A percentile compares a stretch with the other conserved stretches of the same genome.
These are phyloP conservation scores for Chromoteleia sp. DNA, from an alignment of 2,888 invertebrate genomes.

Conservation along the genomic window DNA sequence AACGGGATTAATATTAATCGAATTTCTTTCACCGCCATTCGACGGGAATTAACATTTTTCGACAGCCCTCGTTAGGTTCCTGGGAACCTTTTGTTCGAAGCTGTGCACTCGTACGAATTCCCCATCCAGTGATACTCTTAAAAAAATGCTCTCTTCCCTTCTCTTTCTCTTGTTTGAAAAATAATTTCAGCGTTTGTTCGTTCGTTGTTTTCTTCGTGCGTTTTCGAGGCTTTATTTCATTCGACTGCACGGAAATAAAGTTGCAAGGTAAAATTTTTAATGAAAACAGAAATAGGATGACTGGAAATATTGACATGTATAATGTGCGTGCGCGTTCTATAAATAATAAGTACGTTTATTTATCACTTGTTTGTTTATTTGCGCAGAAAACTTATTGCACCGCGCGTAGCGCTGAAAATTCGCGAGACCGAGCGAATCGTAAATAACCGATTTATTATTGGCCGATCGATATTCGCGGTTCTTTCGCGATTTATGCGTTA, in stretches of 20 bases:
- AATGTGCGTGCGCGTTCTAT: conserved; percentile 27
- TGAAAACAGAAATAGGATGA: conserved; percentile 32
- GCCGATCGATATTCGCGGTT: conserved; percentile 1
- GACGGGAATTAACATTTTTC: conserved; percentile 12
- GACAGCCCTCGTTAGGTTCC: background rate
- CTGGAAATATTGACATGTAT: conserved; percentile 18
- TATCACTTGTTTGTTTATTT: conserved; percentile 19
- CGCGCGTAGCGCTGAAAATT: background rate
- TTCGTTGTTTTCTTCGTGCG: background rate
- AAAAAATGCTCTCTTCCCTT: too few species aligned
- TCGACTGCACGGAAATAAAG: conserved; percentile 12
- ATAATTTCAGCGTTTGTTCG: too few species aligned
- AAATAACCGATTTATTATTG: conserved; percentile 28
- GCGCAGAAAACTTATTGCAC: conserved; percentile 17
- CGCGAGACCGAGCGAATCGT: conserved; percentile 5
- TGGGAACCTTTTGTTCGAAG: too few species aligned
- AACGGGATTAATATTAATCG: conserved; percentile 32
- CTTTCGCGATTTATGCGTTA: conserved; percentile 3
- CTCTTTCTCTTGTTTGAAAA: too few species aligned
- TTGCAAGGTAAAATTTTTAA: conserved; percentile 12
- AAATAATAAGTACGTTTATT: conserved; percentile 44
- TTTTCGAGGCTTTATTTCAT: conserved; percentile 5
- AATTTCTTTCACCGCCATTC: conserved; percentile 1
- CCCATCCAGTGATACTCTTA: too few species aligned
- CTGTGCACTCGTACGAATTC: too few species aligned